These are phyloP conservation scores for Colletes latitarsis DNA, from an alignment of 1,140 invertebrate species.

Conservation along the genomic window DNA sequence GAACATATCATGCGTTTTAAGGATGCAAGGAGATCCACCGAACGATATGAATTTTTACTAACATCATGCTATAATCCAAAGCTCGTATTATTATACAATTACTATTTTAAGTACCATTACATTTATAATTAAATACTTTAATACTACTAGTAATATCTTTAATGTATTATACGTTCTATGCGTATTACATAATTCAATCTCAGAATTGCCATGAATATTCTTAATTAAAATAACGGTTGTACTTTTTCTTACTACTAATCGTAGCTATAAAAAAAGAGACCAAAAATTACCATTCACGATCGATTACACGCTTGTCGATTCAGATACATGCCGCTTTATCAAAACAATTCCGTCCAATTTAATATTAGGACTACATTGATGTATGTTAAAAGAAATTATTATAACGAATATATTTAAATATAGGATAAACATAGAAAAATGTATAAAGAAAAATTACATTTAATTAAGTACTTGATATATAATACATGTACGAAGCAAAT, in stretches of 20 bases:
- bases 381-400: not conserved
- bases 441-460: not conserved
- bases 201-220: conserved; percentile 46
- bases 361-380: not conserved
- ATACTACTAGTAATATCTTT: not conserved
- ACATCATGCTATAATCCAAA: conserved; percentile 65
- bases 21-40: not conserved
- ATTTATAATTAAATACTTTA: conserved; percentile 7
- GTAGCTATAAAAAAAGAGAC: not conserved
- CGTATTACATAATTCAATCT: conserved; percentile 27
- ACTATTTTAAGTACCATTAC: not conserved
- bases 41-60: not conserved
- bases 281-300: conserved; percentile 12
- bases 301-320: not conserved
- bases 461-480: not conserved
- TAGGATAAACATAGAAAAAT: not conserved
- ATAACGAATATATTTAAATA: not conserved
- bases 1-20: not conserved
- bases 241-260: conserved; percentile 11
- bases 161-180: not conserved
- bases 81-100: conserved; percentile 39
- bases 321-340: conserved; percentile 32
- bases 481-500: not conserved
- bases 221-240: not conserved
- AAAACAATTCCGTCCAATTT: conserved; percentile 45